Conservation (phyloP, 2,113 vertebrate genomes). For the Speoplatyrhinus poulsoni region DNA sequence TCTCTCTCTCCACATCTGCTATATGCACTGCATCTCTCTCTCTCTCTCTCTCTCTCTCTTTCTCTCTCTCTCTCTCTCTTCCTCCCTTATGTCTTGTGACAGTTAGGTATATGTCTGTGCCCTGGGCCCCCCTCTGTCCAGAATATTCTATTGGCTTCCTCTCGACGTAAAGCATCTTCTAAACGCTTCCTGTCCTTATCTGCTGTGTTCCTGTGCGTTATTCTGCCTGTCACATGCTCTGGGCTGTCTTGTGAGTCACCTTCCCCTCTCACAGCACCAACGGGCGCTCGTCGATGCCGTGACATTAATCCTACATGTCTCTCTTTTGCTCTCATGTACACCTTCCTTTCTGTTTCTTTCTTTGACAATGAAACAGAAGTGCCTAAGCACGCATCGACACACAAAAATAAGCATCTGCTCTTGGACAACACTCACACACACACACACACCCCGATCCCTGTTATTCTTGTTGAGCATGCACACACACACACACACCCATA, state of each 20-base stretch:
- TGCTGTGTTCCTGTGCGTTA: no score
- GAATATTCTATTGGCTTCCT: no score
- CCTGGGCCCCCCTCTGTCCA: neutral
- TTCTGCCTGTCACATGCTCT: neutral
- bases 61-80: neutral
- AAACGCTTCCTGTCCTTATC: neutral
- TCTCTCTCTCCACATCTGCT: conserved; percentile 17
- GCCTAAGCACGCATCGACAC: neutral
- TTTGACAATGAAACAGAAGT: no score
- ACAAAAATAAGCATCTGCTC: neutral
- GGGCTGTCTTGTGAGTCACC: neutral
- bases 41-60: conserved; percentile 4
- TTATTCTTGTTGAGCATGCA: conserved; percentile 8
- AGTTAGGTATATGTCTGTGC: neutral
- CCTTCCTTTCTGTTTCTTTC: neutral
- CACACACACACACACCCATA: conserved; percentile 31
- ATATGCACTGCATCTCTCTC: neutral
- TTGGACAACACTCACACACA: neutral
- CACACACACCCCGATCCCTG: conserved; percentile 14
- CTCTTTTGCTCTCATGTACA: neutral
- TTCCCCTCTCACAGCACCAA: no score
- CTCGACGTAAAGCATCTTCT: neutral
- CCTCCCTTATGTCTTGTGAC: neutral
- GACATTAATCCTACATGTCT: neutral
- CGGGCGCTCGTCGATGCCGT: no score